Conservation (phyloP, 2,113 vertebrate genomes). For the Psephotus haematonotus region DNA sequence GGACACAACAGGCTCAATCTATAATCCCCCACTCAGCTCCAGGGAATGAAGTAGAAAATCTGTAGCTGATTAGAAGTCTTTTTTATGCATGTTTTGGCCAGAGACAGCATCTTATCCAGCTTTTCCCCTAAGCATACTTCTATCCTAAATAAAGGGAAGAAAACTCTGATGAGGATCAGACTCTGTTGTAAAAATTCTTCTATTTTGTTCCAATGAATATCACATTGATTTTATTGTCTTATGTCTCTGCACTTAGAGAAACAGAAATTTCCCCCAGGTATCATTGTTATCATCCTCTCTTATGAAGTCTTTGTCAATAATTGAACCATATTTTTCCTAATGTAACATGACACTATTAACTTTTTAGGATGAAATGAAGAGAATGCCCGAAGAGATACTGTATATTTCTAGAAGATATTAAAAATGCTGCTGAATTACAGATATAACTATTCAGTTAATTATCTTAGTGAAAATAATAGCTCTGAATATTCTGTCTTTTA, state of each 20-base stretch:
- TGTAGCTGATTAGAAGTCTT: slow-evolving; percentile 32
- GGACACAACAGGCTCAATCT: background rate
- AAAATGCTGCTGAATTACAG: slow-evolving; percentile 38
- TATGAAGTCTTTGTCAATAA: slow-evolving; percentile 53
- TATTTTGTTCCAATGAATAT: slow-evolving; percentile 35
- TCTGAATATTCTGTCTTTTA: slow-evolving; percentile 4
- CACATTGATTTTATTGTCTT: slow-evolving; percentile 43
- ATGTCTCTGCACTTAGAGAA: background rate
- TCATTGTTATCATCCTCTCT: slow-evolving; percentile 10
- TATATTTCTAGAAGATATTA: slow-evolving; percentile 33
- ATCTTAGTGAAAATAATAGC: slow-evolving; percentile 25
- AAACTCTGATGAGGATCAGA: slow-evolving; percentile 18
- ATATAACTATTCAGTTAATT: slow-evolving; percentile 48
- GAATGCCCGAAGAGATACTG: slow-evolving; percentile 29
- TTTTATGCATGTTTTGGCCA: background rate
- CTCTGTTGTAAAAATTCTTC: background rate
- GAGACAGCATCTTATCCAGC: background rate
- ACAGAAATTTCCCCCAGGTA: slow-evolving; percentile 54
- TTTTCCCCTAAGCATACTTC: slow-evolving; percentile 32
- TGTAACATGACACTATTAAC: slow-evolving; percentile 35
- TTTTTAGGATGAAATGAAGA: slow-evolving; percentile 19
- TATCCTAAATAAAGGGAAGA: slow-evolving; percentile 33
- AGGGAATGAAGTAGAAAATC: slow-evolving; percentile 12
- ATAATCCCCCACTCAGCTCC: background rate
- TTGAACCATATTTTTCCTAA: slow-evolving; percentile 34